These are phyloP conservation scores for Baronia brevicornis DNA, from an alignment of 2,888 invertebrate genomes.

Conservation along the genomic window DNA sequence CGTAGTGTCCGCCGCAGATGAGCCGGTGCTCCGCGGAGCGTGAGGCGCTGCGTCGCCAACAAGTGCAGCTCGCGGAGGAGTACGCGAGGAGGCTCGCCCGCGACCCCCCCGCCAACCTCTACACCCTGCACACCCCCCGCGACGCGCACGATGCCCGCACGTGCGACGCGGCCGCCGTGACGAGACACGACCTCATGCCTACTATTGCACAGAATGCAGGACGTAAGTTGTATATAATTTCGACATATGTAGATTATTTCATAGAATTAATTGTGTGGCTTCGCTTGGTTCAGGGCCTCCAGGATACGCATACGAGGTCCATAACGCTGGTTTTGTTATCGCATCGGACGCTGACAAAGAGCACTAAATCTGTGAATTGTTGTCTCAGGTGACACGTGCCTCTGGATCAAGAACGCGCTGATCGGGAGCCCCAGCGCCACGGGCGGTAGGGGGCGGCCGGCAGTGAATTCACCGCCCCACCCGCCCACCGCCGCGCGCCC, in stretches of 20 bases:
- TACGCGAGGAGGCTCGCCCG: slow-evolving; percentile 34
- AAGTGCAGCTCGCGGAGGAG: slow-evolving; percentile 34
- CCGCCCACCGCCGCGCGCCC: not conserved
- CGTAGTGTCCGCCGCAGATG: no score
- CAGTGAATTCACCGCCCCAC: not conserved
- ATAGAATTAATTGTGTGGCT: no score
- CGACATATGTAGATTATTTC: no score
- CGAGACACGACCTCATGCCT: slow-evolving; percentile 36
- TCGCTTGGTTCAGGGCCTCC: no score
- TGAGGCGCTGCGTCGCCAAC: no score
- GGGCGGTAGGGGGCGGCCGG: slow-evolving; percentile 3
- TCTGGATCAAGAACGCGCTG: slow-evolving; percentile 51
- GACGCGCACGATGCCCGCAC: slow-evolving; percentile 17
- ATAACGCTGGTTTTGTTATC: no score
- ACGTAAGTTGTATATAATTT: slow-evolving; percentile 20
- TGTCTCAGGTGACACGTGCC: slow-evolving; percentile 32
- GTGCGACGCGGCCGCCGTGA: slow-evolving; percentile 25
- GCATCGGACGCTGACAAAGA: no score
- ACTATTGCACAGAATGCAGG: slow-evolving; percentile 29
- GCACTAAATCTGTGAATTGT: no score
- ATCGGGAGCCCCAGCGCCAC: slow-evolving; percentile 39
- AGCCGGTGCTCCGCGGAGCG: no score
- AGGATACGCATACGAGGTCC: no score
- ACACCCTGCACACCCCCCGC: slow-evolving; percentile 24
- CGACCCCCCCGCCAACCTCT: slow-evolving; percentile 35